phyloP scores from a whole-genome alignment of 2,113 vertebrate species.

The Mirza zaza region DNA sequence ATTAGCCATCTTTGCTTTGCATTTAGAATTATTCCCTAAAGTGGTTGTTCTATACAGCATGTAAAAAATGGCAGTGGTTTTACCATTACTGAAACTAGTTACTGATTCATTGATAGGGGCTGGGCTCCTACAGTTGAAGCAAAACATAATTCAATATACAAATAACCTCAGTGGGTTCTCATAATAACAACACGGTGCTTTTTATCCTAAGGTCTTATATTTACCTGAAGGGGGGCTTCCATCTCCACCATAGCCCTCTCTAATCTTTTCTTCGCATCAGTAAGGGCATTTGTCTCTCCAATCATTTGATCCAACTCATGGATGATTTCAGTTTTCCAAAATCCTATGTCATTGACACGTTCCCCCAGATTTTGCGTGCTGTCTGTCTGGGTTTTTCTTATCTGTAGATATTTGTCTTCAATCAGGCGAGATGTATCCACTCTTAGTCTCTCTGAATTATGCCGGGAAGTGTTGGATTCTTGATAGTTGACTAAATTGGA shows the following conservation, averaged over 20 bases:
- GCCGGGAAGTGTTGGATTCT: slow-evolving; percentile 88
- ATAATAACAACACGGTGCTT: background rate
- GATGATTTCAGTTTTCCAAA: slow-evolving; percentile 94
- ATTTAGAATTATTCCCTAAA: background rate
- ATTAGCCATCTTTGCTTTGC: background rate
- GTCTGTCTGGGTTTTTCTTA: slow-evolving; percentile 86
- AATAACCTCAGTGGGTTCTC: slow-evolving; percentile 7
- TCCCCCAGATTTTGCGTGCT: slow-evolving; percentile 91
- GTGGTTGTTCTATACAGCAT: background rate
- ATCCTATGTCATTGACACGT: slow-evolving; percentile 91
- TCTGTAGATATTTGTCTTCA: slow-evolving; percentile 92
- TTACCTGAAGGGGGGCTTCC: slow-evolving; percentile 92
- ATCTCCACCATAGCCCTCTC: slow-evolving; percentile 93
- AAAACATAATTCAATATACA: background rate
- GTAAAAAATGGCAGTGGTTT: slow-evolving; percentile 37
- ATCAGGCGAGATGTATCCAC: slow-evolving; percentile 90
- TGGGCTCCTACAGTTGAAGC: background rate
- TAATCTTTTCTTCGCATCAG: slow-evolving; percentile 89
- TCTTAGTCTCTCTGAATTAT: slow-evolving; percentile 90
- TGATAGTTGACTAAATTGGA: slow-evolving; percentile 91
- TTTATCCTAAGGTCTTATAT: background rate
- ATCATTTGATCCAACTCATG: slow-evolving; percentile 93
- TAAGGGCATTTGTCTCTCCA: slow-evolving; percentile 90
- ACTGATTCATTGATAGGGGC: background rate
- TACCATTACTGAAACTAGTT: slow-evolving; percentile 39